Conservation (phyloP, 2,888 invertebrate species). For the Coelopa pilipes region DNA sequence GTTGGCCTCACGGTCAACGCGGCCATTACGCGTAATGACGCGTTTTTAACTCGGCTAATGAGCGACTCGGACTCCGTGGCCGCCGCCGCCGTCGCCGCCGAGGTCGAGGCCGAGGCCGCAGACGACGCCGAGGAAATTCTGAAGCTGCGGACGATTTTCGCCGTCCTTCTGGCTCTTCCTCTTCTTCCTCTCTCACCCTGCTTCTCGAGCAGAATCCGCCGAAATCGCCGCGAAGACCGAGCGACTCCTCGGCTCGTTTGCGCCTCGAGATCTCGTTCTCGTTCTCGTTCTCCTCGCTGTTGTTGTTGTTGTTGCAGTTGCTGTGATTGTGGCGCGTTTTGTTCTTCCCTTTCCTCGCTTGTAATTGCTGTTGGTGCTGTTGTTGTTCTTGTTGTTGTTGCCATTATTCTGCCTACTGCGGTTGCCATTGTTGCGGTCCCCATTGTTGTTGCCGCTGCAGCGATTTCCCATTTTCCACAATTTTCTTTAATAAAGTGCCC, state of each 20-base stretch:
- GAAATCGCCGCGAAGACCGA: not conserved
- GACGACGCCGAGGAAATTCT: not conserved
- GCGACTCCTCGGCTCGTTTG: too few relatives aligned
- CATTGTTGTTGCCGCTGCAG: too few relatives aligned
- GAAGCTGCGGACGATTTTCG: not conserved
- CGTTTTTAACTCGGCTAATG: conserved; percentile 37
- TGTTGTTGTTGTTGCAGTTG: too few relatives aligned
- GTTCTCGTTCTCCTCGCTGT: too few relatives aligned
- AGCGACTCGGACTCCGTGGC: conserved; percentile 3
- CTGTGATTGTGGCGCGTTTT: not conserved
- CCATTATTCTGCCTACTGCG: too few relatives aligned
- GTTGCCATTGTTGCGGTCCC: too few relatives aligned
- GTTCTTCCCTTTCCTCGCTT: not conserved
- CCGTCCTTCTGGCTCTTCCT: not conserved
- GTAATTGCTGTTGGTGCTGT: too few relatives aligned
- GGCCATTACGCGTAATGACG: conserved; percentile 34
- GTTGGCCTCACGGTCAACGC: conserved; percentile 27
- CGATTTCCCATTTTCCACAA: conserved; percentile 15
- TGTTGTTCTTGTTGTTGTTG: too few relatives aligned
- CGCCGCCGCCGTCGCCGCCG: not conserved
- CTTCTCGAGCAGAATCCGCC: too few relatives aligned
- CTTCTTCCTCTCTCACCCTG: too few relatives aligned
- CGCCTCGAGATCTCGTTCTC: too few relatives aligned
- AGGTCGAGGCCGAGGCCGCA: not conserved
- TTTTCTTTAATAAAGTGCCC: not conserved